Evolutionary conservation across 2,113 vertebrate species (phyloP), one percentile per base, ranked within the genome.

Genomic region (Laticauda laticaudata): DNA sequence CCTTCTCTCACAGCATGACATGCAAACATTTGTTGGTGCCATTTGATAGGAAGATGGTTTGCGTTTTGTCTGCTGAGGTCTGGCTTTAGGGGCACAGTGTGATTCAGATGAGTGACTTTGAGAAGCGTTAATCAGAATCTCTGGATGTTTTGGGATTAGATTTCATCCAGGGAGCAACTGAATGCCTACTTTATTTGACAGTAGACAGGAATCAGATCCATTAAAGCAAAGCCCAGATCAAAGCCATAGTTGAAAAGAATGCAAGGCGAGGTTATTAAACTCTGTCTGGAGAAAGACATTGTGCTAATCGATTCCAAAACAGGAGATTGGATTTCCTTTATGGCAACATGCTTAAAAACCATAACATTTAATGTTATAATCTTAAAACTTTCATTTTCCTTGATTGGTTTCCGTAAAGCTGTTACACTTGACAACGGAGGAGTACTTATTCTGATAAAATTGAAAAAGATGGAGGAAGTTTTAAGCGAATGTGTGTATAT

Each of bases 361-460:
- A 26, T 90, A 81, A 11, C 43, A 92, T 91, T 43, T 56, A 12
- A 90, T 88, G 89, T 53, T 1, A 59, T 91, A 54, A 90, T 86
- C n/a, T 89, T 86, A 59, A 88, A 57, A 54, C 85, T 54, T 39
- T 91, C 92, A 18, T 92, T 94, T 90, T 86, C 93, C 81, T 87
- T 91, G 55, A 86, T 39, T 92, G 29, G 91, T 45, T 0, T 0
- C 64, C 93, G 23, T 92, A 92, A 64, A 92, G 92, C 95, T 91
- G 94, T 97, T 96, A 92, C 15, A 34, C 51, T 94, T 81, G 91
- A 93, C 55, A 93, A 90, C 88, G 64, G 53, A 92, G 90, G 59
- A 94, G 94, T 91, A 93, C 91, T 96, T 95, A 57, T 87, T 89
- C 91, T 96, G 94, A 95, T 96, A 93, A 87, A 94, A 92, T 93